Percentiles rank a stretch among this genome's conserved stretches.
Conservation (phyloP, 2,797 vertebrate species). For the Darevskia nairensis region DNA sequence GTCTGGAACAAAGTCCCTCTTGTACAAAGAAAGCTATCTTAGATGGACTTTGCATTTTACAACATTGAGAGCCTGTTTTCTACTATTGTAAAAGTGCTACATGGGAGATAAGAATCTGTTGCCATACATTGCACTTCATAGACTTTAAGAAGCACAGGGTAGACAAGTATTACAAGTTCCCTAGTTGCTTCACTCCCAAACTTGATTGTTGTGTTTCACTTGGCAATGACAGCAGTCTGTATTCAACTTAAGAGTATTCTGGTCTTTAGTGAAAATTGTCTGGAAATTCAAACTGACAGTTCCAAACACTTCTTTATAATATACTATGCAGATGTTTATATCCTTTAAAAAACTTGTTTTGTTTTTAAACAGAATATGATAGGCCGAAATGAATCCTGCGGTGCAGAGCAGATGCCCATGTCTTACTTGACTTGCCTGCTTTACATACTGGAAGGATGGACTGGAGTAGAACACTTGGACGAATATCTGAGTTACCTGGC, state of each 20-base stretch:
- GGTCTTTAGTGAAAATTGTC: neutral
- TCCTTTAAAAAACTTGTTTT: neutral
- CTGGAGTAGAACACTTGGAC: slow-evolving; percentile 85
- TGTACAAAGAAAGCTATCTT: too few relatives aligned
- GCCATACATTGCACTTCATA: neutral
- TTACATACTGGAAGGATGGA: slow-evolving; percentile 85
- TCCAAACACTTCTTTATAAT: neutral
- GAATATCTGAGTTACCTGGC: slow-evolving; percentile 91
- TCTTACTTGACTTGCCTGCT: slow-evolving; percentile 85
- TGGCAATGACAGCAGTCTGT: neutral
- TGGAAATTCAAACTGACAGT: neutral
- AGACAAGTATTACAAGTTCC: slow-evolving; percentile 2
- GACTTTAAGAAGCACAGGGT: neutral
- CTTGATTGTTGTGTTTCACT: neutral
- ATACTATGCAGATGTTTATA: too few relatives aligned
- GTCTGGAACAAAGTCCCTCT: too few relatives aligned
- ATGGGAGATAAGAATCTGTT: neutral
- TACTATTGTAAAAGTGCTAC: neutral
- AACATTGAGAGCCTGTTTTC: neutral
- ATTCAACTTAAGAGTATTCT: neutral
- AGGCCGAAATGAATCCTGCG: slow-evolving; percentile 85
- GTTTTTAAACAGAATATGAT: slow-evolving; percentile 81
- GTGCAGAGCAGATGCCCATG: slow-evolving; percentile 76
- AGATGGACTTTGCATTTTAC: too few relatives aligned
- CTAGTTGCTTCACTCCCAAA: neutral